These are phyloP conservation scores for Diaphora mendica DNA, from an alignment of 2,888 invertebrate genomes.

Conservation along the genomic window DNA sequence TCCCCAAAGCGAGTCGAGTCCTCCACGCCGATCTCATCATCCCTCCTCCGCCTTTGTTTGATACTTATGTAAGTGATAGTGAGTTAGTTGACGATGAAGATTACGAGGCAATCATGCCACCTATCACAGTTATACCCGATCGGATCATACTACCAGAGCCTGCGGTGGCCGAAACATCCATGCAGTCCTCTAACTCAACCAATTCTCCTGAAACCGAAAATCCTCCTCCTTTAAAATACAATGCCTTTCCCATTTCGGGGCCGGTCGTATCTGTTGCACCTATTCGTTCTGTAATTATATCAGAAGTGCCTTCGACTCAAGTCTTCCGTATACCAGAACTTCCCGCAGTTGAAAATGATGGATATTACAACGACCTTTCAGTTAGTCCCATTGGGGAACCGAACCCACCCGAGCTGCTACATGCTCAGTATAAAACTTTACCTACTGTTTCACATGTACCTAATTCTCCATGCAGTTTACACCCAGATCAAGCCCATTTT, in stretches of 20 bases:
- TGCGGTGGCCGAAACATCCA: constrained; percentile 78
- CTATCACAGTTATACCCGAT: constrained; percentile 77
- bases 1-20: constrained; percentile 68
- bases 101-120: constrained; percentile 65
- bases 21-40: constrained; percentile 81
- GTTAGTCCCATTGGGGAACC: constrained; percentile 74
- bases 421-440: constrained; percentile 78
- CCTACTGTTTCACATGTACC: constrained; percentile 82
- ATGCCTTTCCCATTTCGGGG: constrained; percentile 69
- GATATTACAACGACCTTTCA: constrained; percentile 70
- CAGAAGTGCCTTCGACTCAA: constrained; percentile 75
- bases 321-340: constrained; percentile 69
- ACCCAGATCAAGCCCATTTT: constrained; percentile 73
- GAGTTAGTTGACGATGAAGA: constrained; percentile 63
- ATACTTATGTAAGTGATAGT: constrained; percentile 77
- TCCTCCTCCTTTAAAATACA: constrained; percentile 82
- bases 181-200: constrained; percentile 78
- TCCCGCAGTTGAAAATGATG: constrained; percentile 61
- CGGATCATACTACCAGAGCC: constrained; percentile 76
- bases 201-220: constrained; percentile 76
- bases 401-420: constrained; percentile 75
- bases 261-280: constrained; percentile 50
- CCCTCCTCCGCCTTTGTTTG: constrained; percentile 83
- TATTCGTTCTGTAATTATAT: constrained; percentile 64
- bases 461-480: constrained; percentile 79